Evolutionary conservation across 2,888 invertebrate genomes (phyloP), one percentile per base, ranked within the genome.

Genomic region (Beris chalybata): DNA sequence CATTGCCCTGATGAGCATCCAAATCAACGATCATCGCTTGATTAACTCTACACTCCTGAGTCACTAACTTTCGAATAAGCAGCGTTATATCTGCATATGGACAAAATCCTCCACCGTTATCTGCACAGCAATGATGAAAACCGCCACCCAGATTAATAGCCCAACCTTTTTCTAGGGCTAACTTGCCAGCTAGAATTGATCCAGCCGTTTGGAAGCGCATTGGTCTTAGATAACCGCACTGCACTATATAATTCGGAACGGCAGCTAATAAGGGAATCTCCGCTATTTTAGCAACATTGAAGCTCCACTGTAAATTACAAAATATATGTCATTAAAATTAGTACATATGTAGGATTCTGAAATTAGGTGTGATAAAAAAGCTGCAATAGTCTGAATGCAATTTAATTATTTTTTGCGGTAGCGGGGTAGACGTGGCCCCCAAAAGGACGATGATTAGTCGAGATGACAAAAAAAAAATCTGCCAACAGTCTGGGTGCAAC

Each of bases 1-100:
- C 95, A 79, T 95, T 95, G 0, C 95, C 95, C 86, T 95, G 95
- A 82, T 95, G 95, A 4, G 95, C 95, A 82, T 95, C 95, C 75
- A 95, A 83, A 79, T 95, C 95, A 6, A 95, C 86, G 74, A 95
- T 93, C 91, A 95, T 91, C 3, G 88, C 86, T 48, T 84, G 90
- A 78, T 86, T 84, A 38, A 90, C 84, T 57, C 77, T 76, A 3
- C 83, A 76, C 66, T 85, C 82, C 70, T 82, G 77, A 29, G 83
- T 79, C 70, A 91, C 84, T 11, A 93, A 80, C 75, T 88, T 88
- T 66, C 85, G 83, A 53, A 95, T 85, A 9, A 92, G 82, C 71
- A 95, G 81, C 0, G 93, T 91, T 57, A 95, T 93, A 76, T 94
- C 94, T 0, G 95, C 95, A 76, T 95, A 95, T 0, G 90, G 88